Base-by-base conservation (phyloP, 2,797 vertebrate genomes). In the Brachyalestes nurse region DNA sequence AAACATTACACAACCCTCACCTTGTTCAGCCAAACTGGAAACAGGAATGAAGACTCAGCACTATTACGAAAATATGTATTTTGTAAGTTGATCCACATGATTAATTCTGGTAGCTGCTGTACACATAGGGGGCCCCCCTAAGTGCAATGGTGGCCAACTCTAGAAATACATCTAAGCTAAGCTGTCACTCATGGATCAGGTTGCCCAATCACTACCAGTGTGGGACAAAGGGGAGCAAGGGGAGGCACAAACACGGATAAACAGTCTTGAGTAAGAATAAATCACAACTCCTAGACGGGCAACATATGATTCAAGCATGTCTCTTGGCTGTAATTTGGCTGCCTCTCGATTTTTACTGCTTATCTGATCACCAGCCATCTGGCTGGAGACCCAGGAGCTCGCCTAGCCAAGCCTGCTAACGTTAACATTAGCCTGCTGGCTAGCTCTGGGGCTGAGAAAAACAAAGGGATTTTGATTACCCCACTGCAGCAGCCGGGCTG, bases 401-500 rank as follows among this genome's bases (percentile, higher is more conserved):
- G 67, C 57, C 57, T 66, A 72, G 72, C 49, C 5, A 17, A 28
- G 62, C 67, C 70, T 71, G 64, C 75, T 87, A 85, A 78, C 79
- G 61, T 75, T 81, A 86, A 77, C 80, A 14, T 77, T 82, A 87
- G 85, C 85, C 47, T 51, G 58, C 74, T 85, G 66, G 82, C 78
- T 47, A 61, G 34, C 38, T 49, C 13, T 25, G 34, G 25, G 72
- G 69, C 60, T 67, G 55, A 83, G 34, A 87, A 86, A 87, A 87
- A 87, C 86, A 87, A 87, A 87, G 85, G 81, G 83, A 85, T 34
- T 81, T 79, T 78, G 69, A 83, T 85, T 66, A 76, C 78, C 74
- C 38, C 75, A 60, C 70, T 77, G 73, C 77, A 79, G 57, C 17
- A 76, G 42, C 42, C 14, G 51, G 16, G 51, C 60, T 19, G 23